Conservation (phyloP, 2,888 invertebrate genomes). For the Yponomeuta malinellus region DNA sequence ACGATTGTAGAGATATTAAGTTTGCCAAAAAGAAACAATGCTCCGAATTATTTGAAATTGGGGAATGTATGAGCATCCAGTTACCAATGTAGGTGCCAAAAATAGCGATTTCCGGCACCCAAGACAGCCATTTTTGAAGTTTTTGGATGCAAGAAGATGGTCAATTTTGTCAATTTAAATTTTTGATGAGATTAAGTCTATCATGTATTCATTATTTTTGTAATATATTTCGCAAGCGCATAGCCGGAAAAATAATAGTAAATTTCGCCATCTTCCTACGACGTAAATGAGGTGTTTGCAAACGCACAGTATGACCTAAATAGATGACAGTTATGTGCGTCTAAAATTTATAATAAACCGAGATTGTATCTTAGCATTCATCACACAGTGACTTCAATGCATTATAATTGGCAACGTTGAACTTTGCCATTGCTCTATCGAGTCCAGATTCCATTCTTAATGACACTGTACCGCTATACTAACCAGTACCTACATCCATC, state of each 20-base stretch:
- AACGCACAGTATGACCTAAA: not conserved
- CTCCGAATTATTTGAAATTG: too few species aligned
- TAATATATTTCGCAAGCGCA: too few species aligned
- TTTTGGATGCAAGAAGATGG: too few species aligned
- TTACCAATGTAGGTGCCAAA: too few species aligned
- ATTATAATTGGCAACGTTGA: conserved; percentile 7
- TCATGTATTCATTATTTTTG: too few species aligned
- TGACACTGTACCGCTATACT: not conserved
- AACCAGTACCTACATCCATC: not conserved
- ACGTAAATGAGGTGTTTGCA: not conserved
- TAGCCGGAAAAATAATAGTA: not conserved
- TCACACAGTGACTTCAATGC: not conserved
- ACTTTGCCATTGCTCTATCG: conserved; percentile 1
- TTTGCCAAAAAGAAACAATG: too few species aligned
- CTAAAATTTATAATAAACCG: not conserved
- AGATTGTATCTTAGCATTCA: not conserved
- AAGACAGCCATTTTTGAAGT: too few species aligned
- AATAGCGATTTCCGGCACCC: too few species aligned
- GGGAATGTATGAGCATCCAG: too few species aligned
- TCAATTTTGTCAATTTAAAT: too few species aligned
- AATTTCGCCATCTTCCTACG: not conserved
- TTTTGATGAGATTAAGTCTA: too few species aligned
- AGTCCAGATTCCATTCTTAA: not conserved
- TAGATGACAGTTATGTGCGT: not conserved
- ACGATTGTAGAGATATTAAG: too few species aligned